These are phyloP conservation scores for Pangasius krempfi DNA, from an alignment of 2,797 vertebrate species.

Conservation along the genomic window DNA sequence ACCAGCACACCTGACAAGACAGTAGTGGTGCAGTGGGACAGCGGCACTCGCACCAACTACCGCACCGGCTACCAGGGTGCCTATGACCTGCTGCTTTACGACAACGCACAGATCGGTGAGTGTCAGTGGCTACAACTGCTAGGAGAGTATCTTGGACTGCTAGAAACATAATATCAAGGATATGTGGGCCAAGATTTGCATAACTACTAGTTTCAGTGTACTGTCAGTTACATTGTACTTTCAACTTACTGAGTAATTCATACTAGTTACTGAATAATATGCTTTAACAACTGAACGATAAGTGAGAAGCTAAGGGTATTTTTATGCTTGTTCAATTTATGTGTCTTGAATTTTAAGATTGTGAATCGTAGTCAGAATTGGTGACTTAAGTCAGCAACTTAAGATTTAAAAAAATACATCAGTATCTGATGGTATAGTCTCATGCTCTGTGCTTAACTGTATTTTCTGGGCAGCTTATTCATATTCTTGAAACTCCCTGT, in stretches of 20 bases:
- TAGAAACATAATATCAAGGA: neutral
- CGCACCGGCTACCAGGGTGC: constrained; percentile 95
- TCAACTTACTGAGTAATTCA: neutral
- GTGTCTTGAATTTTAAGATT: too few relatives aligned
- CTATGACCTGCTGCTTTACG: constrained; percentile 92
- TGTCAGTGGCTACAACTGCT: neutral
- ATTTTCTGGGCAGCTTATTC: neutral
- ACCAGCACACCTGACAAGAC: constrained; percentile 96
- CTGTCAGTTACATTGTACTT: neutral
- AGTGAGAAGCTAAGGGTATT: neutral
- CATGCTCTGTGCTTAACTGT: neutral
- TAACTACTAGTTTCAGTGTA: neutral
- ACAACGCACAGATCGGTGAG: constrained; percentile 96
- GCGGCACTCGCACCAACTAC: constrained; percentile 95
- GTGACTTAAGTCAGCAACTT: too few relatives aligned
- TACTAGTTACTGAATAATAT: neutral
- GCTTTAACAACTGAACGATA: neutral
- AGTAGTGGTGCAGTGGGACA: constrained; percentile 98
- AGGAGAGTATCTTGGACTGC: neutral
- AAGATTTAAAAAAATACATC: neutral
- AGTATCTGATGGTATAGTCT: neutral
- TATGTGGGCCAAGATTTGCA: neutral
- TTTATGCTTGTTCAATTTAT: too few relatives aligned
- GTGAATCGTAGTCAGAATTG: too few relatives aligned
- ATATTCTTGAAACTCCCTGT: neutral